Conservation (phyloP, 2,888 invertebrate genomes). For the Apoda limacodes region DNA sequence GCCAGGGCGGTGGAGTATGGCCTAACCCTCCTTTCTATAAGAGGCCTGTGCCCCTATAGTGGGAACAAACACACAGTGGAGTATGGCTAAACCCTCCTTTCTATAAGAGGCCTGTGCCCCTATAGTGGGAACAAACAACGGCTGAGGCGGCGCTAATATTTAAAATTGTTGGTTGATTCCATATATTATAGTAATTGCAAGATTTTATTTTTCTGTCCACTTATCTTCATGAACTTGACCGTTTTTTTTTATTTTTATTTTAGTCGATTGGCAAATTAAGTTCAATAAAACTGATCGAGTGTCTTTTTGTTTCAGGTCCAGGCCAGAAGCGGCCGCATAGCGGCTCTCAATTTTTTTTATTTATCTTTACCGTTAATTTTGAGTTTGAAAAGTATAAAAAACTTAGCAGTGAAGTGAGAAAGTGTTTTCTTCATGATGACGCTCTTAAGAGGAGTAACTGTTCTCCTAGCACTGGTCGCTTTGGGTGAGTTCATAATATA, state of each 20-base stretch:
- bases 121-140: no score
- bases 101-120: no score
- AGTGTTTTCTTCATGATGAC: no score
- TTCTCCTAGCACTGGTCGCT: conserved; percentile 56
- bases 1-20: no score
- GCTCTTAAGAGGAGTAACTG: conserved; percentile 37
- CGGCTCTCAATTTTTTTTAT: conserved; percentile 37
- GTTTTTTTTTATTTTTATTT: conserved; percentile 20
- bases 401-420: conserved; percentile 58
- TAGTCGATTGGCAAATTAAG: no score
- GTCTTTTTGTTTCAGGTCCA: conserved; percentile 63
- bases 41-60: no score
- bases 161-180: no score
- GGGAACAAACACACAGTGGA: no score
- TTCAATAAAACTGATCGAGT: no score
- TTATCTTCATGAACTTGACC: conserved; percentile 4
- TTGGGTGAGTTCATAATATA: conserved; percentile 44
- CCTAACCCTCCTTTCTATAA: no score
- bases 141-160: no score
- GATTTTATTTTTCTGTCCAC: not conserved
- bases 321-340: conserved; percentile 58
- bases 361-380: conserved; percentile 29
- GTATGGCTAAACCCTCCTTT: no score
- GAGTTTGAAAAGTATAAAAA: conserved; percentile 30
- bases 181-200: not conserved